Base-by-base conservation (phyloP, 2,888 invertebrate genomes). In the Nysson spinosus region DNA sequence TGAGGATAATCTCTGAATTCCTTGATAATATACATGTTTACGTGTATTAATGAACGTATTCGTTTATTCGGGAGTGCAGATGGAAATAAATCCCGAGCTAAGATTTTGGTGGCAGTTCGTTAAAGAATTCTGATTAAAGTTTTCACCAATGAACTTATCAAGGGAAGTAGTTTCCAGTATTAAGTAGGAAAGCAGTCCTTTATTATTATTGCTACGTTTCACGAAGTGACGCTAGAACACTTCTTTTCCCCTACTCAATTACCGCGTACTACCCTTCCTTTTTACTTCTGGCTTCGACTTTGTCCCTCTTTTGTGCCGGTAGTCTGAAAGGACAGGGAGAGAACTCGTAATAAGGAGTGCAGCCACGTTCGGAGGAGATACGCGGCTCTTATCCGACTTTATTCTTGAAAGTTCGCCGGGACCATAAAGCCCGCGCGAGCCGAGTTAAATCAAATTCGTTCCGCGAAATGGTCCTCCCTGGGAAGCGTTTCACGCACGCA, bases 401-500 rank as follows among this genome's bases (percentile, higher is more conserved):
- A 75, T 75, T 66, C 75, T 60, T 72, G 72, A 75, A 75, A 74
- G 74, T 75, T 74, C 52, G 66, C 42, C 61, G 58, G 37, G 63
- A 58, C 64, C 64, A 75, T 75, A 75, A 75, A 75, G 69, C 66
- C 65, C 42, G 37, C 71, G 66, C 63, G 64, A 43, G 11, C 30
- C 69, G 66, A 78, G 72, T 71, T 77, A 78, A 78, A 79, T 78
- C 78, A 79, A 78, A 78, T 79, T 78, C 75, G 77, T 78, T 78
- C 79, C 66, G 69, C 69, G 76, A 77, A 77, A 75, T 63, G 73
- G 66, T 75, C 57, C 62, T 66, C 72, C 57, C 63, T 72, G 75
- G 72, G 66, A 72, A 75, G 72, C 72, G 69, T 64, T 75, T 69
- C 72, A 64, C 72, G 72, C 75, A 77, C 77, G 78, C 78, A 77